Base-by-base conservation (phyloP, 1,140 invertebrate genomes). In the Colletes latitarsis region DNA sequence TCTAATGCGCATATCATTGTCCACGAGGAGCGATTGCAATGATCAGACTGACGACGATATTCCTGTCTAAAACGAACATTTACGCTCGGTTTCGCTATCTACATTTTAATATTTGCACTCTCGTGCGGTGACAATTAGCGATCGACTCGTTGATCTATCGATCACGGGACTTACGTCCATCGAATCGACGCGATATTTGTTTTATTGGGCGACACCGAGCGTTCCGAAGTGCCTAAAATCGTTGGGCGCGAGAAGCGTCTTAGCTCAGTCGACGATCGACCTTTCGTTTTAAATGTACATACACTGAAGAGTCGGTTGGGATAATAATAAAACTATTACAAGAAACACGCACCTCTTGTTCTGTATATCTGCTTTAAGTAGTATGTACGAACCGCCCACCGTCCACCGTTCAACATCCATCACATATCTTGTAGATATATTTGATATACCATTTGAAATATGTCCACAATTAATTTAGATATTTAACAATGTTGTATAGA, bases 281-380 rank as follows among this genome's bases (percentile, higher is more conserved):
- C 57, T 62, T 58, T 52, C 19, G 19, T 49, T 71, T 72, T 78
- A 64, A 39, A 60, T 78, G 76, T 78, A 78, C 55, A 78, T 78
- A 78, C 49, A 78, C 68, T 12, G 49, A 78, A 72, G 58, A 64
- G 76, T 78, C 76, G 76, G 68, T 72, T 63, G 68, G 76, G 58
- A 72, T 78, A 64, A 53, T 72, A 78, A 78, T 78, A 78, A 49
- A 78, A 72, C 43, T 30, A 77, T 77, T 73, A 73, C 9, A n/a
- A 64, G 30, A 39, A 4, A 57, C 17, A 14, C 49, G n/a, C 57
- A 46, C 2, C 14, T 39, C 6, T 53, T 9, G 1, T 21, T 43
- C 10, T 8, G 43, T 49, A 3, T 49, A 12, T 49, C 10, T 49
- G 10, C 49, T 10, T 49, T 49, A 49, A 12, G 10, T 49, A 30